These are phyloP conservation scores for Pelmatolapia mariae DNA, from an alignment of 2,113 vertebrate species.

Conservation along the genomic window DNA sequence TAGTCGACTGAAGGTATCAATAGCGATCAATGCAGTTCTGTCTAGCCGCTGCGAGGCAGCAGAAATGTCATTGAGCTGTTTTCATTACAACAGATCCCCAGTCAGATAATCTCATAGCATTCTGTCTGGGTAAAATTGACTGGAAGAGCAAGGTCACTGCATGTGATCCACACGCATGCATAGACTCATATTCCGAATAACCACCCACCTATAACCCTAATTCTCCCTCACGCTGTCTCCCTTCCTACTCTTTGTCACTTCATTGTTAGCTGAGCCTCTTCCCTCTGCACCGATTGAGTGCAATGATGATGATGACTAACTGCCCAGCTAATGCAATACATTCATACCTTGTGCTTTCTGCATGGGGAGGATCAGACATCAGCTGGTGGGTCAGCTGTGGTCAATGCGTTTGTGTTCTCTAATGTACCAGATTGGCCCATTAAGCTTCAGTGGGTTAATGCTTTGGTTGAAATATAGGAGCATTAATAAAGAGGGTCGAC, in stretches of 20 bases:
- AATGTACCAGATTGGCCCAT: conserved; percentile 47
- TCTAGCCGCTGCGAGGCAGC: conserved; percentile 16
- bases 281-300: conserved; percentile 10
- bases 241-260: neutral
- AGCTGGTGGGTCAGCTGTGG: conserved; percentile 27
- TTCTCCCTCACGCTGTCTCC: neutral
- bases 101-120: conserved; percentile 49
- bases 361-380: neutral
- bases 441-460: conserved; percentile 22
- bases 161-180: neutral
- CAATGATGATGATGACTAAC: conserved; percentile 53
- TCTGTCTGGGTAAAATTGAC: conserved; percentile 50
- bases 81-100: conserved; percentile 26
- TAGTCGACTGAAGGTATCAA: conserved; percentile 20
- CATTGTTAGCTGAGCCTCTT: conserved; percentile 20
- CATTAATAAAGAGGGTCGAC: conserved; percentile 35
- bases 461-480: conserved; percentile 29
- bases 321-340: conserved; percentile 7
- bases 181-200: neutral
- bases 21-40: conserved; percentile 46
- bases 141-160: conserved; percentile 54
- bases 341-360: conserved; percentile 8
- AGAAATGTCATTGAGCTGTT: conserved; percentile 54
- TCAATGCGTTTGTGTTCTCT: conserved; percentile 49
- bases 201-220: neutral